Conservation (phyloP, 2,888 invertebrate genomes). For the Tetheella fluctuosa region DNA sequence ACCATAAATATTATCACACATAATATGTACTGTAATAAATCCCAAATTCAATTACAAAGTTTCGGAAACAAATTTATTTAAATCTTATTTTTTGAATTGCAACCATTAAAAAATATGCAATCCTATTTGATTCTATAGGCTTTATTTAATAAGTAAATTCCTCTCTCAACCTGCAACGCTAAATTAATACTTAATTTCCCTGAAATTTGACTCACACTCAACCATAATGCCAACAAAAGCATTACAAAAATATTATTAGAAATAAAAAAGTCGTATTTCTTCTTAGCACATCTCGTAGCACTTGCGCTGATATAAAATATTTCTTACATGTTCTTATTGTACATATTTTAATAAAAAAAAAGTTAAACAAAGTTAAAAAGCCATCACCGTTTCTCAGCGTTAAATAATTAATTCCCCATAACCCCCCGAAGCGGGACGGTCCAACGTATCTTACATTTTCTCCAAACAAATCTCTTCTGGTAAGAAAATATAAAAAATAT, state of each 20-base stretch:
- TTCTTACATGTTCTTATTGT: neutral
- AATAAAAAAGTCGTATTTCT: neutral
- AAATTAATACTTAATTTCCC: too few relatives aligned
- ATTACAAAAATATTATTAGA: neutral
- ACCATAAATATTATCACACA: too few relatives aligned
- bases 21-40: too few relatives aligned
- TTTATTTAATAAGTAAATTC: too few relatives aligned
- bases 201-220: too few relatives aligned
- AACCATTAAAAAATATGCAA: too few relatives aligned
- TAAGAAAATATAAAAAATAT: conserved; percentile 72
- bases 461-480: conserved; percentile 68
- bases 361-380: conserved; percentile 43
- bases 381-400: conserved; percentile 34
- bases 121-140: too few relatives aligned
- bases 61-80: too few relatives aligned
- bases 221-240: too few relatives aligned
- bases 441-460: conserved; percentile 56
- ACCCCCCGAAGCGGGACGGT: conserved; percentile 47
- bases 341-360: neutral
- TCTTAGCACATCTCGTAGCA: conserved; percentile 1
- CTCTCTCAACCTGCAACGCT: too few relatives aligned
- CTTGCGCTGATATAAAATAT: neutral
- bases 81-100: too few relatives aligned
- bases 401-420: conserved; percentile 46
- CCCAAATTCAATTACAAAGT: too few relatives aligned